Conservation (phyloP, 1,140 invertebrate species). For the Antheraea mylitta region DNA sequence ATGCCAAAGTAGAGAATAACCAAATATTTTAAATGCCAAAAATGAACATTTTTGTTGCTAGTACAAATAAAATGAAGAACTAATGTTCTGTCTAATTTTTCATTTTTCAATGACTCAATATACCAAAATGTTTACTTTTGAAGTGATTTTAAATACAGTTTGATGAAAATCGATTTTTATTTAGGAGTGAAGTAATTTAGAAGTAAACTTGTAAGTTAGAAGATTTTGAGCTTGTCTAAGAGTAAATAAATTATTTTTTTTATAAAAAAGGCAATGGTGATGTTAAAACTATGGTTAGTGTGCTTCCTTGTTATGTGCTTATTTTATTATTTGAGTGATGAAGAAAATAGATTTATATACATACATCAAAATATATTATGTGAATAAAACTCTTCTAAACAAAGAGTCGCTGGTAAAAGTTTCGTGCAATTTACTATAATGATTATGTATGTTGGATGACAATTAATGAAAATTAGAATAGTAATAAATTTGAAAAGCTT, state of each 20-base stretch:
- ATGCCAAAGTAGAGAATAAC: slow-evolving; percentile 21
- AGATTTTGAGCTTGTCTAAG: background rate
- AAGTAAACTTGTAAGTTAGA: background rate
- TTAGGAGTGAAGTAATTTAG: background rate
- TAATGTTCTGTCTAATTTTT: background rate
- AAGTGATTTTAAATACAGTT: too few species aligned
- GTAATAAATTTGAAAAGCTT: background rate
- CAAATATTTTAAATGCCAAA: slow-evolving; percentile 11
- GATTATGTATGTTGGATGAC: background rate
- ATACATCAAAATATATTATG: too few species aligned
- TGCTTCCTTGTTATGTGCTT: background rate
- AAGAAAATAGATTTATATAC: too few species aligned
- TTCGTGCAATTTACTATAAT: background rate
- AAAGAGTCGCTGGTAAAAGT: background rate
- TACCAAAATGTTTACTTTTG: too few species aligned
- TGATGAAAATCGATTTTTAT: too few species aligned
- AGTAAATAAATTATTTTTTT: background rate
- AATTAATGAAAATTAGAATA: background rate
- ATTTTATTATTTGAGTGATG: background rate
- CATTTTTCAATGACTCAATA: background rate
- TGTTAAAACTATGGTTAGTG: background rate
- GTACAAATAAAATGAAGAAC: too few species aligned
- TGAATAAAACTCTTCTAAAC: background rate
- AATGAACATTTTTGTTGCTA: background rate
- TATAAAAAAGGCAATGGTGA: background rate